These are phyloP conservation scores for Brenthis daphne DNA, from an alignment of 2,888 invertebrate species.

Conservation along the genomic window DNA sequence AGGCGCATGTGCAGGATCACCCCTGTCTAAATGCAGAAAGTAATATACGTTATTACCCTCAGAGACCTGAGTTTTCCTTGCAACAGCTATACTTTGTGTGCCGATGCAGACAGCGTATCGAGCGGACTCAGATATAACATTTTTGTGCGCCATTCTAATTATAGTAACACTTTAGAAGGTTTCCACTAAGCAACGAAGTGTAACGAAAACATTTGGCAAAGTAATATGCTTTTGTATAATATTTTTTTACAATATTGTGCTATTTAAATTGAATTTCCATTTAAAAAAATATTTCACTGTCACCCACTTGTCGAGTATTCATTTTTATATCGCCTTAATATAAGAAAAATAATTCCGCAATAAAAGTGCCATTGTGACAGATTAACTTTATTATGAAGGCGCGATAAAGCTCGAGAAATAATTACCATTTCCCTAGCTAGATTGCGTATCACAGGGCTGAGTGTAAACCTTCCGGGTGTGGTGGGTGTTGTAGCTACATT, in stretches of 20 bases:
- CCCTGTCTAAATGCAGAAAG: conserved; percentile 40
- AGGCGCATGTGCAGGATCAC: conserved; percentile 69
- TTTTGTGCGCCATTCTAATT: conserved; percentile 39
- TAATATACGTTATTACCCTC: conserved; percentile 35
- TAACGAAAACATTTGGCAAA: conserved; percentile 21
- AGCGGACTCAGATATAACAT: conserved; percentile 33
- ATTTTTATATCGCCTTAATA: conserved; percentile 1
- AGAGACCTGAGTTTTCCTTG: conserved; percentile 40
- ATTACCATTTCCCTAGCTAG: conserved; percentile 37
- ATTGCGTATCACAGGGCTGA: conserved; percentile 43
- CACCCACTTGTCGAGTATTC: conserved; percentile 1
- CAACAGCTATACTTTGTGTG: conserved; percentile 30
- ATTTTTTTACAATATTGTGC: not conserved
- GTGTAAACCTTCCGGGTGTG: conserved; percentile 52
- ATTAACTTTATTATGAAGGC: conserved; percentile 28
- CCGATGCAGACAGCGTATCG: conserved; percentile 39
- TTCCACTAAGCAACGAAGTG: conserved; percentile 29
- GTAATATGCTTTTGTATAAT: not conserved
- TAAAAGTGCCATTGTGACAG: conserved; percentile 23
- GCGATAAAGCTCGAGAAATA: conserved; percentile 29
- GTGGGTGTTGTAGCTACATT: conserved; percentile 54
- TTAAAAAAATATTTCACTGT: conserved; percentile 7
- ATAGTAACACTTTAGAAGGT: conserved; percentile 32
- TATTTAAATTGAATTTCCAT: not conserved
- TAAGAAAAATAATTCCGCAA: conserved; percentile 21